A percentile compares a stretch with the other conserved stretches of the same genome.
Conservation (phyloP, 1,140 invertebrate species). For the Vanessa tameamea region DNA sequence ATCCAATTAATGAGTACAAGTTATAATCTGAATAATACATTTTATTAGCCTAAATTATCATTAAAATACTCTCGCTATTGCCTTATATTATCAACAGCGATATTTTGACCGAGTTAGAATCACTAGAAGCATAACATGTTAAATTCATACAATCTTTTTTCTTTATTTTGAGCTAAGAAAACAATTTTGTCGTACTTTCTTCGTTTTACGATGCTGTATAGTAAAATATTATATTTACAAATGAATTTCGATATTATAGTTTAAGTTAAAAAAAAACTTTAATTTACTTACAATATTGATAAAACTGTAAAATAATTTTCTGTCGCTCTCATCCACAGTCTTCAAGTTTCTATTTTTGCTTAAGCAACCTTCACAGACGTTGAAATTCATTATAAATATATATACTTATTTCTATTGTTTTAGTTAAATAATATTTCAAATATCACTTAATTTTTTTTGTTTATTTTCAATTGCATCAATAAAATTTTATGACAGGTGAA, state of each 20-base stretch:
- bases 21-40: no score
- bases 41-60: no score
- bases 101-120: no score
- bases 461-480: slow-evolving; percentile 16
- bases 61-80: not conserved
- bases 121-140: no score
- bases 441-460: slow-evolving; percentile 9
- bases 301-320: slow-evolving; percentile 39
- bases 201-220: no score
- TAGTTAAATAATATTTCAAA: not conserved
- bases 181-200: no score
- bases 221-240: no score
- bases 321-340: slow-evolving; percentile 27
- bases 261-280: slow-evolving; percentile 14
- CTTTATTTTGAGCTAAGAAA: no score
- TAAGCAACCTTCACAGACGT: slow-evolving; percentile 53
- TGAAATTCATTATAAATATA: slow-evolving; percentile 25
- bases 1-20: no score
- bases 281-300: slow-evolving; percentile 33
- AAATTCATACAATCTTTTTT: no score
- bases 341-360: slow-evolving; percentile 43
- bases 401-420: slow-evolving; percentile 10
- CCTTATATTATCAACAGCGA: no score
- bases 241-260: not conserved
- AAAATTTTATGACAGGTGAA: slow-evolving; percentile 14